A percentile compares a stretch with the other conserved stretches of the same genome.
These are phyloP conservation scores for Eulemur mongoz DNA, from an alignment of 2,797 vertebrate genomes.

Conservation along the genomic window DNA sequence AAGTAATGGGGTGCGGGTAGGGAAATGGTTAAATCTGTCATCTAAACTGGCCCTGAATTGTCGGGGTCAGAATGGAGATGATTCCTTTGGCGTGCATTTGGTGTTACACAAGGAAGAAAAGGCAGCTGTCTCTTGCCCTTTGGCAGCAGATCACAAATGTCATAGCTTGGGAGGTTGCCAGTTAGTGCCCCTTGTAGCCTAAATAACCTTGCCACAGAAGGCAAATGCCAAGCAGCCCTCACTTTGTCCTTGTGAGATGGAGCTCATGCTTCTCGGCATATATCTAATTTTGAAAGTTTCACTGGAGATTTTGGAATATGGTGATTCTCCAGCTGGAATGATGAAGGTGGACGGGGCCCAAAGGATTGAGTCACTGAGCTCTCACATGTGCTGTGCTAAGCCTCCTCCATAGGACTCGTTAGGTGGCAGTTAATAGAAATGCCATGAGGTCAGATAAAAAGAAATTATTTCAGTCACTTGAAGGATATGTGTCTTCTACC, in stretches of 20 bases:
- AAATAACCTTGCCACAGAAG: neutral
- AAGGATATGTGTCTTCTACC: neutral
- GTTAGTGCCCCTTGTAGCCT: neutral
- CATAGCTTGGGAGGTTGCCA: conserved; percentile 29
- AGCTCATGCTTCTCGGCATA: neutral
- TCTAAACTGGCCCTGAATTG: neutral
- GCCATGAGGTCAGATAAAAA: neutral
- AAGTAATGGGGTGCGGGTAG: neutral
- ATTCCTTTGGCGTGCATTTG: conserved; percentile 3
- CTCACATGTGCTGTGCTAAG: neutral
- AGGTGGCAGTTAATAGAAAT: neutral
- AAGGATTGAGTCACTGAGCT: neutral
- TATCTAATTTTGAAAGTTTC: neutral
- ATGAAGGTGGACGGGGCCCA: neutral
- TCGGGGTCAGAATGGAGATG: neutral
- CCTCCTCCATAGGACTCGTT: neutral
- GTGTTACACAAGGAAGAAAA: neutral
- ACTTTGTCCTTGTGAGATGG: neutral
- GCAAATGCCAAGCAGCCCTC: conserved; percentile 21
- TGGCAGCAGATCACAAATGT: conserved; percentile 34
- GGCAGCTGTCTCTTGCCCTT: conserved; percentile 18
- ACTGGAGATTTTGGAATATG: neutral
- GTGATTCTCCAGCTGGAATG: neutral
- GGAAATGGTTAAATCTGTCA: neutral
- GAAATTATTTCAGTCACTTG: neutral